Evolutionary conservation across 2,797 vertebrate genomes (phyloP), one percentile per base, ranked within the genome.

Genomic region (Zenarchopterus dispar): DNA sequence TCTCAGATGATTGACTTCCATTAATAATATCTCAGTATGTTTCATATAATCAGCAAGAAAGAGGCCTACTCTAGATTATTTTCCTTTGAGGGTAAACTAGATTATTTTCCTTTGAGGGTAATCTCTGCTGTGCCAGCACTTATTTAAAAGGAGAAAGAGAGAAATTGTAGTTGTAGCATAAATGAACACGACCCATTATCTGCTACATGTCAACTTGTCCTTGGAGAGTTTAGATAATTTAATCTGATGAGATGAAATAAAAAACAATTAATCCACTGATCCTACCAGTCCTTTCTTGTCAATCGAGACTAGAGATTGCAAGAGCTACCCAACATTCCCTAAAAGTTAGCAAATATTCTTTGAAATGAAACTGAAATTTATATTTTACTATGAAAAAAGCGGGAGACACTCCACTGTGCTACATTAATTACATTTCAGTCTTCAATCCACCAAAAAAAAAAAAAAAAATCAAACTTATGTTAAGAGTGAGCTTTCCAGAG

Each of bases 161-260:
- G 36, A 15, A 13, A 15, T 10, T 39, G 13, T 39, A 15, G 1
- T 39, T 39, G 36, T 39, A 39, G 11, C 36, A 53, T 61, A 69
- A 69, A 60, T 80, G 67, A 78, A 72, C 56, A 53, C 76, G 81
- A 82, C 67, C 64, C 55, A 62, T 86, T 74, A 73, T 84, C 73
- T 81, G 6, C 36, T 15, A 39, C 36, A 39, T 39, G 36, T 39
- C 11, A 39, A 39, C 3, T 39, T 39, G 16, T 13, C 36, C 13
- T 39, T 39, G 36, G 15, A 16, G 36, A 39, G 82, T 71, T 87
- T 84, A 66, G 52, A 63, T 47, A 73, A 70, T 58, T 81, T 88
- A 84, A 84, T 85, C 75, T 86, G 73, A 67, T 76, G 61, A 75
- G 50, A 48, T 58, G 51, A 82, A 78, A 84, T 59, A 62, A 65